These are phyloP conservation scores for Centroberyx gerrardi DNA, from an alignment of 2,797 vertebrate genomes.

Conservation along the genomic window DNA sequence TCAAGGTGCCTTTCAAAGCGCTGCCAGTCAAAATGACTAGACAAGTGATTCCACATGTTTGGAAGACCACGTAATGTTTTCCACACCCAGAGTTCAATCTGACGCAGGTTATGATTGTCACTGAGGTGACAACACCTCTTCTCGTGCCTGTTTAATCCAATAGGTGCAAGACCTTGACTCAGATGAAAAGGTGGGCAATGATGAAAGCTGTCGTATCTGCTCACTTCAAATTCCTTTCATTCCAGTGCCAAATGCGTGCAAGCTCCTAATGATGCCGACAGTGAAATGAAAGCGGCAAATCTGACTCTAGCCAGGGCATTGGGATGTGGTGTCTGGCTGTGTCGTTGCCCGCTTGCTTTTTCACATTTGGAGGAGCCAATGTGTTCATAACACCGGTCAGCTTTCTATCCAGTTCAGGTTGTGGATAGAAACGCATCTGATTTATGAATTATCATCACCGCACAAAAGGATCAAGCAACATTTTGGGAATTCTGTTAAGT, in stretches of 20 bases:
- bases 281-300: conserved; percentile 79
- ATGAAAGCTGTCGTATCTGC: conserved; percentile 77
- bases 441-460: conserved; percentile 48
- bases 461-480: conserved; percentile 24
- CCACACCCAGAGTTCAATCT: conserved; percentile 50
- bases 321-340: conserved; percentile 60
- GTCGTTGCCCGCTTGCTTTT: conserved; percentile 56
- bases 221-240: conserved; percentile 79
- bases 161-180: conserved; percentile 63
- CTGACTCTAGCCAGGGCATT: conserved; percentile 56
- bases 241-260: conserved; percentile 69
- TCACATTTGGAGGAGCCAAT: conserved; percentile 48
- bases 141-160: conserved; percentile 70
- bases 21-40: conserved; percentile 51
- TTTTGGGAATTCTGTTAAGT: conserved; percentile 23
- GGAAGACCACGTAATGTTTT: conserved; percentile 58
- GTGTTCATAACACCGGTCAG: conserved; percentile 40
- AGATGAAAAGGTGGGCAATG: conserved; percentile 78
- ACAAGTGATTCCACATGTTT: conserved; percentile 47
- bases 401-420: conserved; percentile 43
- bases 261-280: conserved; percentile 71
- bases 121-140: conserved; percentile 59
- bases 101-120: conserved; percentile 65
- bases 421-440: conserved; percentile 43
- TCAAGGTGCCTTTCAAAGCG: conserved; percentile 47